Conservation (phyloP, 1,140 invertebrate species). For the Cephus cinctus region DNA sequence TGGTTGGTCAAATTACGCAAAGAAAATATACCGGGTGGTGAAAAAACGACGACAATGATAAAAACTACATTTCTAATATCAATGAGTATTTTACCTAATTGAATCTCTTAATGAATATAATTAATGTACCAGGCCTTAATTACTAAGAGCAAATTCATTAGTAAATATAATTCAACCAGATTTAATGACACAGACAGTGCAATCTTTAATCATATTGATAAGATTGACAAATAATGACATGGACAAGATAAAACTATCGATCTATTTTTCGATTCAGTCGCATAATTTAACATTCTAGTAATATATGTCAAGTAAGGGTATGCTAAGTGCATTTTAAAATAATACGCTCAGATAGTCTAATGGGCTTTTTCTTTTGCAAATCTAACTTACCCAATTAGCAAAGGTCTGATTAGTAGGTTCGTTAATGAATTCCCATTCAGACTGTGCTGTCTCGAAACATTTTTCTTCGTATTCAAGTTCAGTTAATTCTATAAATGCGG, state of each 20-base stretch:
- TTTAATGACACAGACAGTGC: no score
- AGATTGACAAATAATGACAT: conserved; percentile 1
- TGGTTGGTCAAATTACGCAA: no score
- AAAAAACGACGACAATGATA: no score
- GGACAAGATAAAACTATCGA: background rate
- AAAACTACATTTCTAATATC: no score
- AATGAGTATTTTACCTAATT: no score
- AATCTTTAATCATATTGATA: conserved; percentile 2
- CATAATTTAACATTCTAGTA: background rate
- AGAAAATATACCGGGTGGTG: no score
- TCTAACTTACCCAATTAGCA: conserved; percentile 32
- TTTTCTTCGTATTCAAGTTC: conserved; percentile 44
- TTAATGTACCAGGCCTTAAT: no score
- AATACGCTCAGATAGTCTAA: background rate
- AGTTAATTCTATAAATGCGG: conserved; percentile 31
- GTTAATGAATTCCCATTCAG: conserved; percentile 40
- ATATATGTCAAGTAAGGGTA: background rate
- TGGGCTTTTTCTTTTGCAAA: background rate
- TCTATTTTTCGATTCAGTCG: background rate
- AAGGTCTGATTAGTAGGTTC: conserved; percentile 27
- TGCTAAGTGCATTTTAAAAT: background rate
- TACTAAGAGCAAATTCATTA: no score
- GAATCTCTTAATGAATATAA: no score
- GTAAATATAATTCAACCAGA: no score
- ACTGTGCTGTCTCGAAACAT: conserved; percentile 31